Conservation (phyloP, 1,140 invertebrate genomes). For the Trypoxylus dichotomus region DNA sequence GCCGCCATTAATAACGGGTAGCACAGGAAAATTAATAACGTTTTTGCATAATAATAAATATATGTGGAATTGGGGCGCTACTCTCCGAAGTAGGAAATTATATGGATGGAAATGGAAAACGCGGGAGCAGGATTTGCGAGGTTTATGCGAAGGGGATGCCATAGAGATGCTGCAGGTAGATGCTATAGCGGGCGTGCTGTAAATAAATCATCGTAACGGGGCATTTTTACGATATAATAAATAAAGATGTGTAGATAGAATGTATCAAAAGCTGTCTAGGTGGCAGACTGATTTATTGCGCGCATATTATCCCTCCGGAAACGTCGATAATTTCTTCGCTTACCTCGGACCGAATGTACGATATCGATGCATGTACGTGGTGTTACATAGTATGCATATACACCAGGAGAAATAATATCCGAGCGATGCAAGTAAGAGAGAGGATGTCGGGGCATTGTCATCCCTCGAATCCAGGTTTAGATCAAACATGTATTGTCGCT, state of each 20-base stretch:
- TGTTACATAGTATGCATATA: no score
- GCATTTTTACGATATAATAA: conserved; percentile 26
- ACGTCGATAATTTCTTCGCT: conserved; percentile 25
- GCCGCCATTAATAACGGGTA: background rate
- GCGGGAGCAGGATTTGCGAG: background rate
- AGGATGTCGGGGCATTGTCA: no score
- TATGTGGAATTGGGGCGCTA: conserved; percentile 1
- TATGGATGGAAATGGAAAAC: conserved; percentile 16
- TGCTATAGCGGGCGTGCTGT: background rate
- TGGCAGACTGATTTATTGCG: conserved; percentile 23
- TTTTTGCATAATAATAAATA: conserved; percentile 26
- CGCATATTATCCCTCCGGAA: conserved; percentile 20
- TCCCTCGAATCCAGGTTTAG: no score
- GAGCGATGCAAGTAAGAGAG: no score
- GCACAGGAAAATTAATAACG: conserved; percentile 13
- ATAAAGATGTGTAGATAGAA: conserved; percentile 25
- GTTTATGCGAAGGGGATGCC: conserved; percentile 4
- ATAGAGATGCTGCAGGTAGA: conserved; percentile 15
- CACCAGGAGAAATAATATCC: no score
- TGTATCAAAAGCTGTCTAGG: conserved; percentile 15
- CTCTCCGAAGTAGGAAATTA: conserved; percentile 1
- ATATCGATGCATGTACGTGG: background rate
- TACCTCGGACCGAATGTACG: background rate
- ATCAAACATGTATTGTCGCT: no score
- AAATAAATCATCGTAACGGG: conserved; percentile 23